These are phyloP conservation scores for Stictocephala bisonia DNA, from an alignment of 2,888 invertebrate species.

Conservation along the genomic window DNA sequence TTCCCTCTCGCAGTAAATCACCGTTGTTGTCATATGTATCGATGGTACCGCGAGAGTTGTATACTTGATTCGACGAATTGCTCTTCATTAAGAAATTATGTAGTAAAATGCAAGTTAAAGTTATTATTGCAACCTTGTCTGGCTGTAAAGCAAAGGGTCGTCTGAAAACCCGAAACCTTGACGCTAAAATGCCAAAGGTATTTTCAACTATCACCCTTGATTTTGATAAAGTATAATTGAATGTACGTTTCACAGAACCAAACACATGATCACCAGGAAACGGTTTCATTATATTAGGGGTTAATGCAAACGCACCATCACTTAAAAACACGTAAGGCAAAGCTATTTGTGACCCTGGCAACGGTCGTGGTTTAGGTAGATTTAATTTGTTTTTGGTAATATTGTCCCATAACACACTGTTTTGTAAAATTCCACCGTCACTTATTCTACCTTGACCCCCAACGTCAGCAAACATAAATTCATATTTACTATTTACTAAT, in stretches of 20 bases:
- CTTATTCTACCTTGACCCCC: constrained; percentile 60
- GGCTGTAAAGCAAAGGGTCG: constrained; percentile 44
- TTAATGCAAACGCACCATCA: constrained; percentile 47
- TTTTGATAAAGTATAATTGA: constrained; percentile 52
- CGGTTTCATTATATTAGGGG: constrained; percentile 53
- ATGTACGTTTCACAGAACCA: constrained; percentile 52
- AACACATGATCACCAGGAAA: constrained; percentile 49
- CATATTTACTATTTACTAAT: constrained; percentile 59
- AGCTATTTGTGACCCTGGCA: constrained; percentile 46
- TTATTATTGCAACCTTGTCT: constrained; percentile 36
- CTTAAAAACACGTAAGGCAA: constrained; percentile 54
- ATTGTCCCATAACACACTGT: constrained; percentile 49
- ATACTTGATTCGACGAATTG: constrained; percentile 44
- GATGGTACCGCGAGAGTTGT: constrained; percentile 53
- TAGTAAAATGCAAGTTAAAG: constrained; percentile 49
- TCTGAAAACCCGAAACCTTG: constrained; percentile 51
- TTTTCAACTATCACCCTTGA: constrained; percentile 55
- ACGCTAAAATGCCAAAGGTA: constrained; percentile 49
- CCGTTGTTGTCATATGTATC: constrained; percentile 53
- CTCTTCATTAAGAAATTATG: constrained; percentile 50
- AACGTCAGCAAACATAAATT: constrained; percentile 61
- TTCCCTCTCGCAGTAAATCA: constrained; percentile 30
- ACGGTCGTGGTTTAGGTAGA: constrained; percentile 47
- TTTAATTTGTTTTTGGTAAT: constrained; percentile 45
- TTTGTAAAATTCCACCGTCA: constrained; percentile 55